phyloP scores from a whole-genome alignment of 2,888 invertebrate genomes.

The Drepana falcataria region DNA sequence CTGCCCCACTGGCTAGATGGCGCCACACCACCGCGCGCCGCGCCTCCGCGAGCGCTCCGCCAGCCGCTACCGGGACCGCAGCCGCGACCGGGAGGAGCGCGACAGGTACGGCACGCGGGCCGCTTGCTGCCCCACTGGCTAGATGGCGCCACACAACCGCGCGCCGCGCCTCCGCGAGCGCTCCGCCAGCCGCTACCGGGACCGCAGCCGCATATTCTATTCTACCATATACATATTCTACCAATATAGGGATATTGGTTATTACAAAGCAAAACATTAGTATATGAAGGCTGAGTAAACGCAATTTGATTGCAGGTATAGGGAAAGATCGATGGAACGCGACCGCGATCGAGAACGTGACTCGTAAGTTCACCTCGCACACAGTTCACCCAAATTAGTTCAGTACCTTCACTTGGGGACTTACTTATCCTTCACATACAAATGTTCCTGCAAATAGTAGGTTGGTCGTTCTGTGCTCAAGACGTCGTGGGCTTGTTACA shows the following conservation, averaged over 20 bases:
- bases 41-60: slow-evolving; percentile 47
- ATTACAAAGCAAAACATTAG: slow-evolving; percentile 10
- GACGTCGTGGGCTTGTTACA: slow-evolving; percentile 30
- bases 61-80: slow-evolving; percentile 30
- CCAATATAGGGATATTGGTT: too few relatives aligned
- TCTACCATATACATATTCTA: too few relatives aligned
- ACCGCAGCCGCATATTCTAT: slow-evolving; percentile 19
- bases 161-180: slow-evolving; percentile 60
- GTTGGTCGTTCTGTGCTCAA: not conserved
- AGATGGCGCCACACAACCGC: slow-evolving; percentile 60
- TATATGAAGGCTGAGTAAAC: slow-evolving; percentile 16
- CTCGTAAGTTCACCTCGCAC: slow-evolving; percentile 70
- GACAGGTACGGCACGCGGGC: slow-evolving; percentile 2
- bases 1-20: too few relatives aligned
- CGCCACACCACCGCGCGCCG: slow-evolving; percentile 61
- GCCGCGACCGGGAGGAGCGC: not conserved
- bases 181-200: slow-evolving; percentile 23
- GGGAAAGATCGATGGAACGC: slow-evolving; percentile 84
- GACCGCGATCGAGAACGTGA: slow-evolving; percentile 81
- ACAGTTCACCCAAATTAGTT: slow-evolving; percentile 7
- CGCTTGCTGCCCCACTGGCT: too few relatives aligned
- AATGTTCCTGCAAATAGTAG: not conserved
- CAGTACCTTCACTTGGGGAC: not conserved
- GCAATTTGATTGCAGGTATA: slow-evolving; percentile 75
- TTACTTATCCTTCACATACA: not conserved